A percentile compares a stretch with the other conserved stretches of the same genome.
Conservation (phyloP, 2,888 invertebrate genomes). For the Melanostoma scalare region DNA sequence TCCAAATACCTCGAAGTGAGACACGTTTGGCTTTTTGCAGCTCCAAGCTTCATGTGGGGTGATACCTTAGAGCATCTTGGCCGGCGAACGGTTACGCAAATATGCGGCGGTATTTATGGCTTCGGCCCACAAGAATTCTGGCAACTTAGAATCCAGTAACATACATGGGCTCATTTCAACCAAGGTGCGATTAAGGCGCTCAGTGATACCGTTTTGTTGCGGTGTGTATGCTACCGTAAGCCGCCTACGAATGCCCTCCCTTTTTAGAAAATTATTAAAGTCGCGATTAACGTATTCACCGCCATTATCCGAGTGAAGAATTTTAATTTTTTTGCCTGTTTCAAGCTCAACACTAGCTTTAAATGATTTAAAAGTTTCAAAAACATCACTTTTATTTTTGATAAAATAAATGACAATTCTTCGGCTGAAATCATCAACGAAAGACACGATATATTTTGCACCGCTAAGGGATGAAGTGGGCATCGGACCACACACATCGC, state of each 20-base stretch:
- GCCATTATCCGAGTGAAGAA: conserved; percentile 35
- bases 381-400: conserved; percentile 59
- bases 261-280: conserved; percentile 26
- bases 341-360: conserved; percentile 45
- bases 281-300: conserved; percentile 12
- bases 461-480: conserved; percentile 46
- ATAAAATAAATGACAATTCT: conserved; percentile 55
- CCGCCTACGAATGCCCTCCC: conserved; percentile 30
- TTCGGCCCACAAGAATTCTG: conserved; percentile 71
- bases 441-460: conserved; percentile 36
- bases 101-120: conserved; percentile 46
- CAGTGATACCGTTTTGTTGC: conserved; percentile 52
- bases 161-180: conserved; percentile 74
- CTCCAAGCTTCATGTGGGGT: conserved; percentile 48
- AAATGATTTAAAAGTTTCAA: conserved; percentile 56
- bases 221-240: conserved; percentile 46
- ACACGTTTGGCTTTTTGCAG: conserved; percentile 16
- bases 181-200: conserved; percentile 45
- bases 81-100: conserved; percentile 17
- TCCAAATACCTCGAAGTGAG: conserved; percentile 21
- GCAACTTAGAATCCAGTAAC: conserved; percentile 71
- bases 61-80: conserved; percentile 6
- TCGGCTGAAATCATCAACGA: conserved; percentile 41
- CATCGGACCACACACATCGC: conserved; percentile 67
- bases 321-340: conserved; percentile 48